phyloP scores from a whole-genome alignment of 1,140 invertebrate species.

The Plodia interpunctella region DNA sequence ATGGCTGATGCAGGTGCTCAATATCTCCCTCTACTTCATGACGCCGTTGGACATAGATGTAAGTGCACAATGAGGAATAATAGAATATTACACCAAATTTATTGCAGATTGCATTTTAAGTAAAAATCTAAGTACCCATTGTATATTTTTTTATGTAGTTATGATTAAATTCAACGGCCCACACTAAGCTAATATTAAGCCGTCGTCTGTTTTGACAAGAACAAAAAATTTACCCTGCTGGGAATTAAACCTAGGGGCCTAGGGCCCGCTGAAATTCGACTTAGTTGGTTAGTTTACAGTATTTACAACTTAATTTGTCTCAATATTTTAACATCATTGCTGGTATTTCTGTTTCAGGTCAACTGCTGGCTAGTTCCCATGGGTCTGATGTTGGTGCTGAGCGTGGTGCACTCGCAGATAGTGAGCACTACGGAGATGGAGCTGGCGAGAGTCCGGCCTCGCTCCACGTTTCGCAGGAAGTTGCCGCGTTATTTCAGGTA shows the following conservation, averaged over 20 bases:
- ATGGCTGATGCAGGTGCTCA: conserved; percentile 86
- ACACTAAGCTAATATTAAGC: no score
- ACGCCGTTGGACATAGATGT: conserved; percentile 64
- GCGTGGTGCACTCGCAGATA: conserved; percentile 94
- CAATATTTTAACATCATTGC: background rate
- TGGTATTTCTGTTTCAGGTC: conserved; percentile 36
- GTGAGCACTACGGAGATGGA: conserved; percentile 83
- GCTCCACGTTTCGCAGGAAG: conserved; percentile 58
- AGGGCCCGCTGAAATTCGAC: no score
- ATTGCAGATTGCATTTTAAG: no score
- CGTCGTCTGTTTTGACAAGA: no score
- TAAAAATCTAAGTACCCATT: no score
- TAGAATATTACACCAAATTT: no score
- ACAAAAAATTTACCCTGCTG: no score
- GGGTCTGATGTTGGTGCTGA: conserved; percentile 87
- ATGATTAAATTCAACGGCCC: no score
- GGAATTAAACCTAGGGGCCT: no score
- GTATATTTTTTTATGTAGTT: no score
- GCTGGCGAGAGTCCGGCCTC: conserved; percentile 57
- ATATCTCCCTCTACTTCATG: conserved; percentile 69
- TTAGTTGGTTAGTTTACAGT: background rate
- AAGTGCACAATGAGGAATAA: no score
- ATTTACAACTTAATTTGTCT: background rate
- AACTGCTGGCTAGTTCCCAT: conserved; percentile 82
- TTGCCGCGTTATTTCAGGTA: conserved; percentile 64